Evolutionary conservation across 2,797 vertebrate genomes (phyloP), one percentile per base, ranked within the genome.

Genomic region (Sebastes kiyomatsui): DNA sequence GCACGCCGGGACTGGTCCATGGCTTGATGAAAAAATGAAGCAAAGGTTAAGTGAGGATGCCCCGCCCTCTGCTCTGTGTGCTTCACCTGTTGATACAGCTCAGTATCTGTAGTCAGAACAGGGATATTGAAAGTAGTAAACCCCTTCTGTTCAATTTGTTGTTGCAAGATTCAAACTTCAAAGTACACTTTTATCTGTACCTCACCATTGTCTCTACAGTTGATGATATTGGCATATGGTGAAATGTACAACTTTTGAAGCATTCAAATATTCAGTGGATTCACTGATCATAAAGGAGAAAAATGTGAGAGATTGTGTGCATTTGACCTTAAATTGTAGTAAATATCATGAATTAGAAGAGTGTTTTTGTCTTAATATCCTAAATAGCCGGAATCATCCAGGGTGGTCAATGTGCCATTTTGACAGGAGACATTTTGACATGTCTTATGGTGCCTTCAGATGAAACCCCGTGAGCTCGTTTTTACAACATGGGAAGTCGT

Each of bases 41-140:
- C 13, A 78, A 83, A 83, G 77, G 70, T 79, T 58, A 78, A 81
- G 42, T 70, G 38, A 56, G 0, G 42, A 46, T 46, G 3, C 16
- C 16, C n/a, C 66, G 80, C 5, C 42, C 11, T 72, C 18, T 73
- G n/a, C 12, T 55, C 20, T 72, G 35, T 78, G 5, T 62, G 64
- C 30, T 42, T 61, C n/a, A 83, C 71, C 74, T 86, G 87, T 85
- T 82, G 80, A 71, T 79, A 61, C 22, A 59, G n/a, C 65, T 6
- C 35, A n/a, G 8, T 35, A 20, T 66, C 6, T 71, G 16, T 13
- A 16, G 32, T 56, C 18, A 49, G 58, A 54, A 46, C 14, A 27
- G 16, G 32, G 6, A 46, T 59, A 27, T 20, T 32, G 8, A 38
- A 23, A 28, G 12, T 23, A 76, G n/a, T 38, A 38, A 38, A 38